Evolutionary conservation across 2,113 vertebrate genomes (phyloP).

Genomic region (Tragelaphus imberbis): DNA sequence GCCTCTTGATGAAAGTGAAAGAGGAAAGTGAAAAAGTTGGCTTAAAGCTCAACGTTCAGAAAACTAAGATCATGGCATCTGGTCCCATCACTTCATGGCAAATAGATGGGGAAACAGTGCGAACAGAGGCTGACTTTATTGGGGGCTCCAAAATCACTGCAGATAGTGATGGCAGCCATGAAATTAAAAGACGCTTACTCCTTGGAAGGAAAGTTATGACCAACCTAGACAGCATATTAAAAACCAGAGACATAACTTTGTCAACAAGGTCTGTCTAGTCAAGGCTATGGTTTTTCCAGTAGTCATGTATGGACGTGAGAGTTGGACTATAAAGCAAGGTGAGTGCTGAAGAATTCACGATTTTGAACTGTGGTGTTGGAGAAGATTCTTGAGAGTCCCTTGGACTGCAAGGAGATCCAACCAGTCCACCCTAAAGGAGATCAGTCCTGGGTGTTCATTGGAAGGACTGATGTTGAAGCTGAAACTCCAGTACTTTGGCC

Average conservation of each 20-base stretch:
- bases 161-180: neutral
- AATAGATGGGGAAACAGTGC: too few relatives aligned
- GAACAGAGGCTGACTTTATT: neutral
- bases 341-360: accelerated
- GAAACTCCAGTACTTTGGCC: neutral
- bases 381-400: neutral
- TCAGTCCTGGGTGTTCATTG: neutral
- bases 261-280: neutral
- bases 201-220: neutral
- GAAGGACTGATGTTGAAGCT: neutral
- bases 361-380: neutral
- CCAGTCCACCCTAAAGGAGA: neutral
- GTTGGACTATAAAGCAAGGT: neutral
- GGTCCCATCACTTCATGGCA: too few relatives aligned
- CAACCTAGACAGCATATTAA: neutral
- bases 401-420: neutral
- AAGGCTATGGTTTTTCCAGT: neutral
- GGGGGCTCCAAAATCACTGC: neutral
- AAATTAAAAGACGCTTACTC: neutral
- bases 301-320: neutral
- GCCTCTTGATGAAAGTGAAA: too few relatives aligned
- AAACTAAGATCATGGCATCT: too few relatives aligned
- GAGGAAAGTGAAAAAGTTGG: too few relatives aligned
- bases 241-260: neutral
- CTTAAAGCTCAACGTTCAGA: too few relatives aligned